Evolutionary conservation across 2,888 invertebrate species (phyloP), one percentile per base, ranked within the genome.

Genomic region (Pilophorus perplexus): DNA sequence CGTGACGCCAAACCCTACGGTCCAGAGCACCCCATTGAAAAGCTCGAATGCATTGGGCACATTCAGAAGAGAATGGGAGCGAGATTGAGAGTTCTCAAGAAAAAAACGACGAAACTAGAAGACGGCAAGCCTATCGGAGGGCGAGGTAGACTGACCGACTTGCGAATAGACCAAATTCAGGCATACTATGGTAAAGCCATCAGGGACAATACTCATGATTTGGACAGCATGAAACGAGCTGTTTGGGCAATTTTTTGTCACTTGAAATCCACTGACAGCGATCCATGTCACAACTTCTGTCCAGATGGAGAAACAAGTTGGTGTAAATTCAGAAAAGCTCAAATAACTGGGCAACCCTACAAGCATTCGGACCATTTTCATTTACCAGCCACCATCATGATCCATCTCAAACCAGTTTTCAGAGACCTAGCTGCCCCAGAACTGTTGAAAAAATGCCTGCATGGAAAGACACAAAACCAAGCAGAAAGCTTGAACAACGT

Each of bases 301-400:
- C n/a, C n/a, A n/a, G n/a, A 18, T 20, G 44, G 44, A 18, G 12
- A 18, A 44, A 25, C 5, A 12, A 6, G 16, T n/a, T 55, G 55
- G 55, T 55, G 55, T 20, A 55, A 55, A 37, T 55, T 25, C n/a
- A 55, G 37, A n/a, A 55, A 10, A 55, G 33, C 33, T 16, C 22
- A 22, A 14, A 18, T 14, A 37, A 22, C 28, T 18, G 38, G 38
- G 6, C 10, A n/a, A n/a, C n/a, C n/a, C n/a, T n/a, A n/a, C n/a
- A n/a, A n/a, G n/a, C n/a, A n/a, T n/a, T n/a, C n/a, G 6, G 16
- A 16, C 5, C 5, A 42, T 42, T 25, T 59, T 18, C 59, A 59
- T 59, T 42, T 59, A 20, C 59, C 59, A n/a, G 6, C 25, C 8
- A 44, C 25, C n/a, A 16, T 59, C 5, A 59, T 59, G 59, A 22